Evolutionary conservation across 2,113 vertebrate genomes (phyloP).

Genomic region (Chunga burmeisteri): DNA sequence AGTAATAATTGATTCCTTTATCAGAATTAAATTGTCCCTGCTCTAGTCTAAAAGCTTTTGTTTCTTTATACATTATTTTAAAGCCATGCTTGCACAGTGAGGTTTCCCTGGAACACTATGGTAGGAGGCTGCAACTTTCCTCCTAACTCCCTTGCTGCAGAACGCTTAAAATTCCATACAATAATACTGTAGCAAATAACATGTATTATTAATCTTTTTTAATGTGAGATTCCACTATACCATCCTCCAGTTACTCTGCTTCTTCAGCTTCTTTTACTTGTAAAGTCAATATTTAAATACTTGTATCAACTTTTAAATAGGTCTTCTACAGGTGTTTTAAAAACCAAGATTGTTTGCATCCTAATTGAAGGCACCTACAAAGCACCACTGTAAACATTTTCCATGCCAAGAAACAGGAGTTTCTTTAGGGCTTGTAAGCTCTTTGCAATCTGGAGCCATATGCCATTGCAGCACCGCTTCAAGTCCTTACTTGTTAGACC

Average conservation of each 20-base stretch:
- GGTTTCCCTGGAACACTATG: background rate
- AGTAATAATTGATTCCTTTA: background rate
- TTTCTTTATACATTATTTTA: background rate
- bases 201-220: background rate
- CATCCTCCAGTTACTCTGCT: background rate
- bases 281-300: background rate
- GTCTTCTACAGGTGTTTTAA: slow-evolving; percentile 6
- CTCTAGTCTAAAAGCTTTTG: background rate
- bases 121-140: background rate
- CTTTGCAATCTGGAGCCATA: slow-evolving; percentile 60
- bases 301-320: background rate
- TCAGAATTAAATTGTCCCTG: background rate
- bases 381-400: slow-evolving; percentile 52
- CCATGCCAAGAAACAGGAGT: slow-evolving; percentile 23
- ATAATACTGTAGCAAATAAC: background rate
- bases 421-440: slow-evolving; percentile 47
- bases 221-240: background rate
- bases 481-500: slow-evolving; percentile 26
- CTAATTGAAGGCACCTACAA: slow-evolving; percentile 46
- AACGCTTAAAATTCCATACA: background rate
- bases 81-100: background rate
- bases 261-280: background rate
- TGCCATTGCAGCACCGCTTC: slow-evolving; percentile 27
- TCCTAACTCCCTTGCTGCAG: background rate
- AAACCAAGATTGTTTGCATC: background rate